phyloP scores from a whole-genome alignment of 2,888 invertebrate genomes.

The Penaeus monodon region DNA sequence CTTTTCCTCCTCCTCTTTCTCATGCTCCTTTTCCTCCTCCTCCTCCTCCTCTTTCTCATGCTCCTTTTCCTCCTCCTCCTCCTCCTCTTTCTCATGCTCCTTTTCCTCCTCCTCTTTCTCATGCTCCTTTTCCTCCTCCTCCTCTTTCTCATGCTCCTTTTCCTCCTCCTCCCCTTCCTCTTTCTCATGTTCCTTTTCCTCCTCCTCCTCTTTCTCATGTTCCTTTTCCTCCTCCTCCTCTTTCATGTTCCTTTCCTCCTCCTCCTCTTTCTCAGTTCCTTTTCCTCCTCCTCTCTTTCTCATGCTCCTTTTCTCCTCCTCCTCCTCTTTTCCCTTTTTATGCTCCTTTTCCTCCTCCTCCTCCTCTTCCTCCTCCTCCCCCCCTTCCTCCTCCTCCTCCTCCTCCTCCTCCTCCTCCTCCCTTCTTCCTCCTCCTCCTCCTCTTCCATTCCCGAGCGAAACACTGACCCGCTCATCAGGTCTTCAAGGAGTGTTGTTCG shows the following conservation, averaged over 20 bases:
- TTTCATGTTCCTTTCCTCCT: background rate
- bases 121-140: background rate
- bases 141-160: background rate
- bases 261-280: background rate
- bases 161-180: background rate
- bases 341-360: background rate
- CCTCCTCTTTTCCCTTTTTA: background rate
- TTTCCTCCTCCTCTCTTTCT: background rate
- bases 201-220: background rate
- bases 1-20: no score
- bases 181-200: background rate
- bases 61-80: background rate
- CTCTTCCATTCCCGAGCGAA: no score
- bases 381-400: background rate
- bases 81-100: background rate
- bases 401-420: background rate
- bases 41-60: background rate
- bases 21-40: fast-evolving
- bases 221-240: background rate
- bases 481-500: no score
- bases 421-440: no score
- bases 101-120: fast-evolving
- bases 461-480: no score
- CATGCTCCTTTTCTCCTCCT: background rate
- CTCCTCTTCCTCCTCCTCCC: background rate